Conservation (phyloP, 2,797 vertebrate genomes). For the Manis crassicaudata region DNA sequence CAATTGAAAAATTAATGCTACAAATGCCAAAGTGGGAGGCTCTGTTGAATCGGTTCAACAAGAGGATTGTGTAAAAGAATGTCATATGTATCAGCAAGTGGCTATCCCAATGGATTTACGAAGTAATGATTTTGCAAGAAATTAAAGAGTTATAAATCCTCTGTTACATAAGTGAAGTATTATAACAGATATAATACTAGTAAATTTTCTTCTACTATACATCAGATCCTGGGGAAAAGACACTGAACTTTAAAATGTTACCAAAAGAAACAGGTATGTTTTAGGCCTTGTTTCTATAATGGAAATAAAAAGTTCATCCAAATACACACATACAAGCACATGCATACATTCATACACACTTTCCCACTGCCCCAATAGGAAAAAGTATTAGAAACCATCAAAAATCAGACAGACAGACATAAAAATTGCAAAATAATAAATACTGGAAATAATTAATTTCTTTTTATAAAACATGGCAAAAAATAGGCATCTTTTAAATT, state of each 20-base stretch:
- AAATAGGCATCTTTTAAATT: not conserved
- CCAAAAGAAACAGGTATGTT: not conserved
- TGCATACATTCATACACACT: not conserved
- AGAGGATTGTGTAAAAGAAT: not conserved
- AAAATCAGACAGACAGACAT: not conserved
- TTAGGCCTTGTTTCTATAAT: not conserved
- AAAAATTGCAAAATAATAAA: conserved; percentile 25
- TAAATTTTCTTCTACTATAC: not conserved
- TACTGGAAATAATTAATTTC: not conserved
- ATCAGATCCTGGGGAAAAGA: not conserved
- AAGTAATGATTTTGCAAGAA: not conserved
- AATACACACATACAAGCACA: not conserved
- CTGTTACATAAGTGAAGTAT: not conserved
- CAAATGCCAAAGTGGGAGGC: not conserved
- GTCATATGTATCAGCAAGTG: not conserved
- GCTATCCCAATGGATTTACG: not conserved
- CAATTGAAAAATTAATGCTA: not conserved
- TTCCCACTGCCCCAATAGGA: not conserved
- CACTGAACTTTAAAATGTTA: not conserved
- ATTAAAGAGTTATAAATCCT: not conserved
- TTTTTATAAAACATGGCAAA: conserved; percentile 29
- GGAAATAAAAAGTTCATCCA: not conserved
- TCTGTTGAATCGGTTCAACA: not conserved
- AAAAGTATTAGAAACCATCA: not conserved
- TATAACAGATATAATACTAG: not conserved